Percentiles rank a stretch among this genome's conserved stretches.
These are phyloP conservation scores for Sebastes fasciatus DNA, from an alignment of 2,113 vertebrate genomes.

Conservation along the genomic window DNA sequence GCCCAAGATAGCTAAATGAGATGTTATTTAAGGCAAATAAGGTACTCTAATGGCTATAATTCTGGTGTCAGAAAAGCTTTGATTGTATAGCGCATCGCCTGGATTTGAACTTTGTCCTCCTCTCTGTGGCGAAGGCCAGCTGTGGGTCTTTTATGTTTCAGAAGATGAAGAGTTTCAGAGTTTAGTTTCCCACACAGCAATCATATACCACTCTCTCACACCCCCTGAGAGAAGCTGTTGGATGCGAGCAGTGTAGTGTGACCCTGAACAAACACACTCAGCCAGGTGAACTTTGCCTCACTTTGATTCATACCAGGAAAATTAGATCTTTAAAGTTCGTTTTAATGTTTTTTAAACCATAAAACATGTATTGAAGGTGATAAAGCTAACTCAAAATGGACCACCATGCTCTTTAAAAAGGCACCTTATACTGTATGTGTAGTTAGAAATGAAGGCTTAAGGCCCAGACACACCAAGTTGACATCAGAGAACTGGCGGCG, in stretches of 20 bases:
- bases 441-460: background rate
- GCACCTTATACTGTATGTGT: background rate
- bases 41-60: slow-evolving; percentile 56
- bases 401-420: background rate
- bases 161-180: background rate
- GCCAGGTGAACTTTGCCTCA: slow-evolving; percentile 21
- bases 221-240: background rate
- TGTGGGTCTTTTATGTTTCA: slow-evolving; percentile 6
- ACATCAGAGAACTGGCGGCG: too few relatives aligned
- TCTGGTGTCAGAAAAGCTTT: slow-evolving; percentile 27
- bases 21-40: slow-evolving; percentile 40
- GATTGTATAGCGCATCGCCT: slow-evolving; percentile 27
- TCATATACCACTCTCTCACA: background rate
- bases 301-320: slow-evolving; percentile 9
- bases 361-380: background rate
- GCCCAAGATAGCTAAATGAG: slow-evolving; percentile 46
- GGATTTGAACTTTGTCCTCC: slow-evolving; percentile 40
- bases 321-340: background rate
- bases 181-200: slow-evolving; percentile 16
- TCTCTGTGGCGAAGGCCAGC: slow-evolving; percentile 1
- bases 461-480: background rate
- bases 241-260: background rate
- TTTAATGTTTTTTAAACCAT: slow-evolving; percentile 18
- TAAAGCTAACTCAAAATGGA: background rate
- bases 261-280: slow-evolving; percentile 9